Evolutionary conservation across 2,797 vertebrate species (phyloP).

Genomic region (Pangasius djambal): DNA sequence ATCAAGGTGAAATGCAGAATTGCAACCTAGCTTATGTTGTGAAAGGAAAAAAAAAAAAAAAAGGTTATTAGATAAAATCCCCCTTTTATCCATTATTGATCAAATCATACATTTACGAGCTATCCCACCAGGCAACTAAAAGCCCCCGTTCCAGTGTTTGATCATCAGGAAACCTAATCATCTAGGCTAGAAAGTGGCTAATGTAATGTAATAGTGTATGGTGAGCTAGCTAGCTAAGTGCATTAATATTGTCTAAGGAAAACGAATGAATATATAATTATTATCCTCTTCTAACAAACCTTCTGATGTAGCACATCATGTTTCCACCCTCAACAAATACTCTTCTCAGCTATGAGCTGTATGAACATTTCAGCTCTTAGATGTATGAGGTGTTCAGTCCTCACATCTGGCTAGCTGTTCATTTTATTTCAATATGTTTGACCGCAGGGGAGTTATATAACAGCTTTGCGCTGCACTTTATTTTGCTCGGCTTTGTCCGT

Average conservation of each 20-base stretch:
- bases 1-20: background rate
- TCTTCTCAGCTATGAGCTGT: background rate
- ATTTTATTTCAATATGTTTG: background rate
- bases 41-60: background rate
- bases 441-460: background rate
- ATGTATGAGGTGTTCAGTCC: background rate
- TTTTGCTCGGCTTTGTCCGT: background rate
- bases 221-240: background rate
- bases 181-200: slow-evolving; percentile 1
- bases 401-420: background rate
- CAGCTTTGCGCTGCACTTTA: background rate
- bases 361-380: background rate
- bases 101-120: background rate
- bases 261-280: background rate
- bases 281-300: background rate
- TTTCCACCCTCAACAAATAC: background rate
- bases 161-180: background rate
- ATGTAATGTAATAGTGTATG: background rate
- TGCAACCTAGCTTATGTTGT: background rate
- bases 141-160: background rate
- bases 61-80: slow-evolving; percentile 1
- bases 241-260: background rate
- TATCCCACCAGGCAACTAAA: slow-evolving; percentile 25
- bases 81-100: background rate
- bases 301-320: no score